A percentile compares a stretch with the other conserved stretches of the same genome.
These are phyloP conservation scores for Megaceryle maxima DNA, from an alignment of 2,113 vertebrate species.

Conservation along the genomic window DNA sequence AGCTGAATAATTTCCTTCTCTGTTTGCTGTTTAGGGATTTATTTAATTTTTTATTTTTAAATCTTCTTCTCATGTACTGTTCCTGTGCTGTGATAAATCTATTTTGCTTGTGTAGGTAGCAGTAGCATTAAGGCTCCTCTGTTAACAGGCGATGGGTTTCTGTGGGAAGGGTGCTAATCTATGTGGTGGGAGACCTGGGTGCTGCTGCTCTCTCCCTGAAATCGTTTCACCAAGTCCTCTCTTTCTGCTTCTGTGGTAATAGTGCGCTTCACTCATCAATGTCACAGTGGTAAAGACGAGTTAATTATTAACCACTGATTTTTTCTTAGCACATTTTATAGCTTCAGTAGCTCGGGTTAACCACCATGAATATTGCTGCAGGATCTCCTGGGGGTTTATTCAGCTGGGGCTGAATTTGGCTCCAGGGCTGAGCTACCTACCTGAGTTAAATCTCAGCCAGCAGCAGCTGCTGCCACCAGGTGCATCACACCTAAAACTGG, in stretches of 20 bases:
- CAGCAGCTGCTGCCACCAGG: background rate
- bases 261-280: background rate
- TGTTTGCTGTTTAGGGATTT: background rate
- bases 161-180: background rate
- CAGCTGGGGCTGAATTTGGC: background rate
- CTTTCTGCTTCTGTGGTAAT: background rate
- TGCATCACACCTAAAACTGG: background rate
- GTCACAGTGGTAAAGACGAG: background rate
- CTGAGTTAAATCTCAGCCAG: background rate
- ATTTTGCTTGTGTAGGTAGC: background rate
- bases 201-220: background rate
- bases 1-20: background rate
- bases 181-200: rapidly evolving
- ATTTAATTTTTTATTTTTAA: background rate
- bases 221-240: background rate
- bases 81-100: background rate
- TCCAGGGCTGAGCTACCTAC: background rate
- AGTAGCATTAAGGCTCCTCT: background rate
- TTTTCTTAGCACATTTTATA: rapidly evolving
- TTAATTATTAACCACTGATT: background rate
- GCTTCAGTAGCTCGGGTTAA: background rate
- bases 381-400: background rate
- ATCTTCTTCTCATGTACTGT: background rate
- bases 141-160: background rate
- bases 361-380: background rate